A percentile compares a stretch with the other conserved stretches of the same genome.
Evolutionary conservation across 2,797 vertebrate species (phyloP).

Genomic region (Crotalus adamanteus): DNA sequence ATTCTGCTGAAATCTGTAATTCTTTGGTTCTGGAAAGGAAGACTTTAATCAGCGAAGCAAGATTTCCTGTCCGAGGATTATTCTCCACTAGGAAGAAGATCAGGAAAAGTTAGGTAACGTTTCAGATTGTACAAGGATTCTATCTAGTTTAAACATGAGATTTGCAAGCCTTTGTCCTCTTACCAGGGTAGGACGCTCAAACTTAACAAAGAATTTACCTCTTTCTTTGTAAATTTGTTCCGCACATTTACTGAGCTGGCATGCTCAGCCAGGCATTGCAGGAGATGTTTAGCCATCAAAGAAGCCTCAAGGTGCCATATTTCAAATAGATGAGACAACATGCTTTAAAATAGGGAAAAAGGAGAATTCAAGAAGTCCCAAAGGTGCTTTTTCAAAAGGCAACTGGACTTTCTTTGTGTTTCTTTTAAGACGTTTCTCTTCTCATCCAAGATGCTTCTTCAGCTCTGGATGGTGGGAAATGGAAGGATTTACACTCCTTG

Average conservation of each 20-base stretch:
- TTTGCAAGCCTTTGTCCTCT: neutral
- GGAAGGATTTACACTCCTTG: too few species aligned
- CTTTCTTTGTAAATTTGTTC: neutral
- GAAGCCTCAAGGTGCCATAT: neutral
- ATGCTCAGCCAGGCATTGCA: neutral
- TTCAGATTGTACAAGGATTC: neutral
- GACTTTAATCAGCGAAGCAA: conserved; percentile 87
- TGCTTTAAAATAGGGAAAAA: neutral
- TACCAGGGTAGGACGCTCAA: neutral
- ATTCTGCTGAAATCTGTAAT: conserved; percentile 97
- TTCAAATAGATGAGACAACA: neutral
- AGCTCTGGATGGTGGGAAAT: neutral
- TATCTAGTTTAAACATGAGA: neutral
- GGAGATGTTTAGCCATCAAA: neutral
- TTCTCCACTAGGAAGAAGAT: conserved; percentile 83
- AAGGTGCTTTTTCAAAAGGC: neutral
- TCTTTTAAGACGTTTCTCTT: neutral
- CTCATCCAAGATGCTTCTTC: neutral
- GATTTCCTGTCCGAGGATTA: conserved; percentile 95
- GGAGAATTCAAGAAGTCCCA: neutral
- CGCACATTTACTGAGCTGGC: neutral
- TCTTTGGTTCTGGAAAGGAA: conserved; percentile 98
- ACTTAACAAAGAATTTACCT: neutral
- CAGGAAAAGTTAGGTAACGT: conserved; percentile 27
- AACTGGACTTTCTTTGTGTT: neutral